Base-by-base conservation (phyloP, 2,113 vertebrate genomes). In the Scartelaos histophorus region DNA sequence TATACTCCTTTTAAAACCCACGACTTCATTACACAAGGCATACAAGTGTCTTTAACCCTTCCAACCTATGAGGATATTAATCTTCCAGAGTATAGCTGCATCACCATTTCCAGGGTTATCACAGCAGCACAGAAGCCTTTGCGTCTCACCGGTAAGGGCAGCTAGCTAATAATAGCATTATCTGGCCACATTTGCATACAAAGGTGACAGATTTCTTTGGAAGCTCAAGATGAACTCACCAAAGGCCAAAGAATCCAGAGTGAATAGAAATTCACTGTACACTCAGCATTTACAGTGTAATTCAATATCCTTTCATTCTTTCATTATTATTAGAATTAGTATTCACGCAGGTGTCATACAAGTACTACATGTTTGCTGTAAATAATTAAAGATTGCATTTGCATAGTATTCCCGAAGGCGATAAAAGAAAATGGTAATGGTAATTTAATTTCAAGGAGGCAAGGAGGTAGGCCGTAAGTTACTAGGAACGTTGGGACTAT, bases 121-220 rank as follows among this genome's bases (percentile, higher is more conserved):
- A 47, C 13, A 38, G 57, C 66, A 43, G 67, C 34, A 53, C 68
- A 67, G 53, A 51, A 74, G 62, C 69, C 54, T 34, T 56, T 34
- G 47, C 60, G 25, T 61, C 58, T 34, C 58, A 69, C 68, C 67
- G 62, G 62, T 58, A 61, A 66, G 65, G 69, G 64, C 34, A 79
- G 70, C 53, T 67, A 66, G 70, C 57, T 67, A 70, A 73, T 82
- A 78, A 83, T 73, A 49, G 71, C 51, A 72, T 86, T 84, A 79
- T 76, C 77, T 68, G 25, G 54, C 21, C 57, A 75, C 71, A 81
- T 88, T 78, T 79, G 73, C 71, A 81, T 85, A 38, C 53, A 70
- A 73, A 79, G 82, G 73, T 74, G 67, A 74, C 54, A 71, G 54
- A 21, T 73, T 74, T 70, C 74, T 46, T 54, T 56, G 68, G 47